Evolutionary conservation across 2,797 vertebrate species (phyloP), one percentile per base, ranked within the genome.

Genomic region (Semaprochilodus insignis): DNA sequence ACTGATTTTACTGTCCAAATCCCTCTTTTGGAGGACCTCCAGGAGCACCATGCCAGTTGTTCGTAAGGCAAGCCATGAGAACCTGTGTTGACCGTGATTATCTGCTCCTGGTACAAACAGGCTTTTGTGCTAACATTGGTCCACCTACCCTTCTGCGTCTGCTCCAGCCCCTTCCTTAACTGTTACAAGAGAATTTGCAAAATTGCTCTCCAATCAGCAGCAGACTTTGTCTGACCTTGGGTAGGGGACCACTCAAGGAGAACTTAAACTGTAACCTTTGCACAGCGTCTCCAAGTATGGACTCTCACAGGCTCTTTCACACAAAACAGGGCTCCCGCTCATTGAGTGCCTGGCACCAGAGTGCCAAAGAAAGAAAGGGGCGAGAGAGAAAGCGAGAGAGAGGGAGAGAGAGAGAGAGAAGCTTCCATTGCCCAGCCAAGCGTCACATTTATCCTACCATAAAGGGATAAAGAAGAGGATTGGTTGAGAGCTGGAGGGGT

Each of bases 381-480:
- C 23, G 71, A 81, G 75, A 57, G 81, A 81, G 72, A 76, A 51
- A 77, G 65, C 71, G 71, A 65, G 71, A 62, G 81, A 81, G 65
- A 74, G 78, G 81, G 76, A 77, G 78, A 77, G 85, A 82, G 71
- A 25, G 78, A 65, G 86, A 79, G 76, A 78, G 88, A 81, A 73
- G 75, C 88, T 77, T 80, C 65, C 75, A 62, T 81, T 83, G 55
- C 80, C 71, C 81, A 77, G 86, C 84, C 87, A 83, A 90, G 82
- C 86, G 40, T 89, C 82, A 76, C 87, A 91, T 91, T 92, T 88
- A 90, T 92, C 92, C 81, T 83, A 87, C 73, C 73, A 84, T 83
- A 67, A 87, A 67, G 74, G 83, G 44, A 66, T 83, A 88, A 75
- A 77, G 87, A 85, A 81, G 87, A 89, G 88, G 85, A 88, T 84